phyloP scores from a whole-genome alignment of 2,797 vertebrate genomes.

The Takifugu rubripes region DNA sequence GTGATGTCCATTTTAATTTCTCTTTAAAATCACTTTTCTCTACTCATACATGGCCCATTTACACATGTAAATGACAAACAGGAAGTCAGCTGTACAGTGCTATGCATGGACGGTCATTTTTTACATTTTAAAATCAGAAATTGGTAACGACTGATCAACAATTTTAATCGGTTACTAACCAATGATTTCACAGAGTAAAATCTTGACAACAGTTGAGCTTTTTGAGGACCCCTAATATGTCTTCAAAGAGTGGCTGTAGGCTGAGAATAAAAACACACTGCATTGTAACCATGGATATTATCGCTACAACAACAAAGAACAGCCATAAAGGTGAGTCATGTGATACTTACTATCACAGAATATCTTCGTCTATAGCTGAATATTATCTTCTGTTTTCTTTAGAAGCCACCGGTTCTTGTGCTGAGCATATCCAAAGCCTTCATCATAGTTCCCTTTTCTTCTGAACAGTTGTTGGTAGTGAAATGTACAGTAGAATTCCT shows the following conservation, averaged over 20 bases:
- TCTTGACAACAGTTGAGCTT: not conserved
- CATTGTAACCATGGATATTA: no score
- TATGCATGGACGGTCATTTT: no score
- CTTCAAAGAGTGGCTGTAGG: slow-evolving; percentile 7
- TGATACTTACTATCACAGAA: slow-evolving; percentile 18
- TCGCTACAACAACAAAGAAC: no score
- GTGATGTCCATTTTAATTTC: no score
- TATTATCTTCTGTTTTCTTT: slow-evolving; percentile 15
- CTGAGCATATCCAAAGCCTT: slow-evolving; percentile 72
- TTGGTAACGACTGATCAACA: no score
- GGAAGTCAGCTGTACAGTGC: no score
- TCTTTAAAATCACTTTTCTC: no score
- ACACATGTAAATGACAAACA: no score
- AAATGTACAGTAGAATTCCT: slow-evolving; percentile 82
- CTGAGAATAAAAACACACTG: slow-evolving; percentile 21
- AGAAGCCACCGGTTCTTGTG: slow-evolving; percentile 73
- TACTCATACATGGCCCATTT: no score
- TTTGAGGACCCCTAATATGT: slow-evolving; percentile 15
- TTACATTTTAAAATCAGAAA: no score
- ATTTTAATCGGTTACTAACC: slow-evolving; percentile 1
- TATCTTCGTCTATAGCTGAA: slow-evolving; percentile 40
- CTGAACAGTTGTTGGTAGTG: slow-evolving; percentile 82
- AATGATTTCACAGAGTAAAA: slow-evolving; percentile 3
- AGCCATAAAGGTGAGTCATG: no score
- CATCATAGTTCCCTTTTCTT: slow-evolving; percentile 77